phyloP scores from a whole-genome alignment of 1,140 invertebrate genomes.

The Paracyclopina nana region DNA sequence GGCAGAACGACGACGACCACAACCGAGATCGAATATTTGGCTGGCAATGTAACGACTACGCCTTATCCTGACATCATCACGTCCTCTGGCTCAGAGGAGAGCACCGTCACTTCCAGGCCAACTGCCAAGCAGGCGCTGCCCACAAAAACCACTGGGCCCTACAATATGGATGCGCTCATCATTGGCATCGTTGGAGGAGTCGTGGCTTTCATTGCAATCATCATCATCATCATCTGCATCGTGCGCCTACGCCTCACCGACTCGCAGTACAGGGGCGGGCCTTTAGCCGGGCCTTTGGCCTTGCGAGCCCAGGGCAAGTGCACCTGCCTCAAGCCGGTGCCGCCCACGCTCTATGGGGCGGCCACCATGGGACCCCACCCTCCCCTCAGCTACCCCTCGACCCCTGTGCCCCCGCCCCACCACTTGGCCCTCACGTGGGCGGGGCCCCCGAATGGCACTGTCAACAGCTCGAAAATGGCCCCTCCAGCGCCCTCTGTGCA shows the following conservation, averaged over 20 bases:
- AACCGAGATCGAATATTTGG: constrained; percentile 21
- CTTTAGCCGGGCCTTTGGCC: constrained; percentile 35
- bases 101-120: constrained; percentile 30
- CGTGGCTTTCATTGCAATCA: constrained; percentile 66
- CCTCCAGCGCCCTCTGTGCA: constrained; percentile 21
- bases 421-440: constrained; percentile 16
- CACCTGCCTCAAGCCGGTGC: constrained; percentile 25
- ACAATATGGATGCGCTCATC: constrained; percentile 70
- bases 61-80: constrained; percentile 61
- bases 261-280: constrained; percentile 44
- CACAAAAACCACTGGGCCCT: constrained; percentile 28
- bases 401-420: constrained; percentile 21
- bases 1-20: constrained; percentile 26
- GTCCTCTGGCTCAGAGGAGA: constrained; percentile 26
- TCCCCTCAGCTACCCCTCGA: constrained; percentile 21
- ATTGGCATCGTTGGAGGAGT: constrained; percentile 78
- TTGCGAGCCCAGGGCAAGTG: constrained; percentile 24
- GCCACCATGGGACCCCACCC: constrained; percentile 8
- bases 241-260: constrained; percentile 37
- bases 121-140: constrained; percentile 22
- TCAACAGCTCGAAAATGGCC: constrained; percentile 19
- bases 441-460: not conserved
- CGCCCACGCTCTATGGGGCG: constrained; percentile 4
- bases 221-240: constrained; percentile 60
- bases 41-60: constrained; percentile 25